These are phyloP conservation scores for Brachionus angularis DNA, from an alignment of 1,140 invertebrate genomes.

Conservation along the genomic window DNA sequence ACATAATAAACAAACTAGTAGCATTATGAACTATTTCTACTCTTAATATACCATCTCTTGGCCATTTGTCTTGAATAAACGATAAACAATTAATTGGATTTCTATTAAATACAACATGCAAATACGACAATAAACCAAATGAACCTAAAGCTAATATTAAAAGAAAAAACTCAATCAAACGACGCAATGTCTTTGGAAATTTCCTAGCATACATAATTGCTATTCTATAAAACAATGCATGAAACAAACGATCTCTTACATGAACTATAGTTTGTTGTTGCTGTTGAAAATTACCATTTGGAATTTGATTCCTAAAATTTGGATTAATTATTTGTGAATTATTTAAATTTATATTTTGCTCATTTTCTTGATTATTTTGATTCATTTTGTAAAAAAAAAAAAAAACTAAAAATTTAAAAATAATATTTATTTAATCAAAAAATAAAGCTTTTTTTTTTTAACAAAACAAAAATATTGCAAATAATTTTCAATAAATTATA, in stretches of 20 bases:
- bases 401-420: too few species aligned
- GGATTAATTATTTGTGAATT: background rate
- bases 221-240: slow-evolving; percentile 40
- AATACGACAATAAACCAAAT: slow-evolving; percentile 71
- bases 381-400: too few species aligned
- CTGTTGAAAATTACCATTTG: background rate
- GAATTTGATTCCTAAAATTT: background rate
- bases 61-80: slow-evolving; percentile 81
- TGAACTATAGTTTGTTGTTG: slow-evolving; percentile 42
- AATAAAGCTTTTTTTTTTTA: too few species aligned
- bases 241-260: slow-evolving; percentile 32
- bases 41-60: slow-evolving; percentile 84
- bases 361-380: too few species aligned
- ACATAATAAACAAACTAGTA: slow-evolving; percentile 45
- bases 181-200: slow-evolving; percentile 23
- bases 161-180: slow-evolving; percentile 19
- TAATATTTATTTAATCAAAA: too few species aligned
- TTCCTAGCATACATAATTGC: slow-evolving; percentile 33
- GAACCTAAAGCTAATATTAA: background rate
- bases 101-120: slow-evolving; percentile 86
- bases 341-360: background rate
- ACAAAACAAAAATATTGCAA: too few species aligned
- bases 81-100: slow-evolving; percentile 87
- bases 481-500: too few species aligned
- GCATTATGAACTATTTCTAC: slow-evolving; percentile 84